These are phyloP conservation scores for Pseudomyrmex concolor DNA, from an alignment of 1,140 invertebrate species.

Conservation along the genomic window DNA sequence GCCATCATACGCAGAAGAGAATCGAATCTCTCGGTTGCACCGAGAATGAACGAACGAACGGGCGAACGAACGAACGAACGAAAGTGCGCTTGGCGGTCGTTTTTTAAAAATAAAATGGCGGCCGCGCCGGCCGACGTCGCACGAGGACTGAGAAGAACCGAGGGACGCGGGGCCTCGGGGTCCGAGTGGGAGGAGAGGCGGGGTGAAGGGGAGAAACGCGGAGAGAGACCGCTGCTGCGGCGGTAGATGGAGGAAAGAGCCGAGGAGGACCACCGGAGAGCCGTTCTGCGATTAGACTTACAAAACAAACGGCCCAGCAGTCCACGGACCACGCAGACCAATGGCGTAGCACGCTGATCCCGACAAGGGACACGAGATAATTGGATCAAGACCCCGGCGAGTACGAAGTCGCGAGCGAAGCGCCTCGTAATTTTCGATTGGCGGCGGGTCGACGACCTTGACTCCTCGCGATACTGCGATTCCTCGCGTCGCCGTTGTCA, in stretches of 20 bases:
- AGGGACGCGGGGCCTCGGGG: conserved; percentile 55
- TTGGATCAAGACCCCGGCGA: conserved; percentile 81
- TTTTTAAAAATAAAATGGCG: conserved; percentile 80
- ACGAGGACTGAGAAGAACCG: conserved; percentile 67
- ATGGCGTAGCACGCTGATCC: conserved; percentile 83
- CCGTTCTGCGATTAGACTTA: conserved; percentile 85
- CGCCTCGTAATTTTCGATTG: conserved; percentile 72
- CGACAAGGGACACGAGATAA: conserved; percentile 85
- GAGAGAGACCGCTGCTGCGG: conserved; percentile 39
- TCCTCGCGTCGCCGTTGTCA: conserved; percentile 17
- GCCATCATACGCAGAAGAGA: conserved; percentile 77
- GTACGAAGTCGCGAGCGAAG: conserved; percentile 57
- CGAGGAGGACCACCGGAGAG: conserved; percentile 80
- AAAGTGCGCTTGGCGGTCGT: conserved; percentile 74
- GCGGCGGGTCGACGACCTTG: conserved; percentile 70
- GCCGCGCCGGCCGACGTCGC: conserved; percentile 67
- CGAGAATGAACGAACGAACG: conserved; percentile 52
- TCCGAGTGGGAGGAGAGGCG: conserved; percentile 27
- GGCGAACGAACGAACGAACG: conserved; percentile 61
- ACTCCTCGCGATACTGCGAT: conserved; percentile 40
- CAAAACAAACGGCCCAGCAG: conserved; percentile 85
- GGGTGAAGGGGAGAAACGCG: background rate
- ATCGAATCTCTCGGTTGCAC: conserved; percentile 49
- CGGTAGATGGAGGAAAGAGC: conserved; percentile 59
- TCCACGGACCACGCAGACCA: conserved; percentile 78